These are phyloP conservation scores for Tipula confusa DNA, from an alignment of 2,888 invertebrate species.

Conservation along the genomic window DNA sequence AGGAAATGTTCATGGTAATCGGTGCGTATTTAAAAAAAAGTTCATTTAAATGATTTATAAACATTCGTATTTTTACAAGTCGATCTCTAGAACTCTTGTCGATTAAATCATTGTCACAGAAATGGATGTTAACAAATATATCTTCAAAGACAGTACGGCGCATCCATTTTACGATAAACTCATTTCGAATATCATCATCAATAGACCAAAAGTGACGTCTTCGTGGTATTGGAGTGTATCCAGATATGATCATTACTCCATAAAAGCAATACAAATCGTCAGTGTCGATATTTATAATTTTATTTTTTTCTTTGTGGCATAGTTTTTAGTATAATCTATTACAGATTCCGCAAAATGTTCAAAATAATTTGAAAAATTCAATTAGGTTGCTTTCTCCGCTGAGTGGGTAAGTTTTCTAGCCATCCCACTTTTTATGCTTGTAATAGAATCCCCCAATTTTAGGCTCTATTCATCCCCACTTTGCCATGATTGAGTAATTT, in stretches of 20 bases:
- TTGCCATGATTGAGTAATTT: background rate
- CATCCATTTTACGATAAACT: no score
- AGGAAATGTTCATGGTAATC: background rate
- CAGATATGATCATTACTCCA: background rate
- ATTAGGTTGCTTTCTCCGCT: background rate
- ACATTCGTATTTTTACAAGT: background rate
- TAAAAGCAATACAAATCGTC: background rate
- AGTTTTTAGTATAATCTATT: background rate
- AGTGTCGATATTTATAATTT: background rate
- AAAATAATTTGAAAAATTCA: background rate
- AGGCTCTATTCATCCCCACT: background rate
- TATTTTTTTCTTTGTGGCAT: background rate
- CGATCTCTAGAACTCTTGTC: background rate
- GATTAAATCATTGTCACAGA: no score
- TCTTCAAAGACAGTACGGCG: background rate
- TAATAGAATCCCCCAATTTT: background rate
- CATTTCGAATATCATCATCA: no score
- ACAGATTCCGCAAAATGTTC: background rate
- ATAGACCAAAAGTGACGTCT: no score
- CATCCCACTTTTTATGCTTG: background rate
- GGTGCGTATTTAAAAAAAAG: background rate
- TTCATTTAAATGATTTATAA: background rate
- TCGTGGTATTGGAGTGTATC: no score
- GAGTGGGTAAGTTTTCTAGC: background rate
- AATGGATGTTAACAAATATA: background rate